Base-by-base conservation (phyloP, 2,797 vertebrate species). In the Neosalanx taihuensis region DNA sequence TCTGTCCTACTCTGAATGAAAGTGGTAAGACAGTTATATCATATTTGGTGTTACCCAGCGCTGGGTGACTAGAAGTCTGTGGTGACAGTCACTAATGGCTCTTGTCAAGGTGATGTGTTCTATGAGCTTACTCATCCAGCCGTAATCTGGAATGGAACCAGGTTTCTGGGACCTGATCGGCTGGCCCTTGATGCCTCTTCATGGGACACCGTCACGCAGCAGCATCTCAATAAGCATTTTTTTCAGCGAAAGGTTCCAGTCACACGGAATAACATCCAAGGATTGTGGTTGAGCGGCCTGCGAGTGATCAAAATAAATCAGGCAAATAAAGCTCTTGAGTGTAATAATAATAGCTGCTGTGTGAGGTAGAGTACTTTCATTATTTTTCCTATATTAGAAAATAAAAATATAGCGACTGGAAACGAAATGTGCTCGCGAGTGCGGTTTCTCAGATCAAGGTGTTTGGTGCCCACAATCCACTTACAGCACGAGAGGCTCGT, bases 151-250 rank as follows among this genome's bases (percentile, higher is more conserved):
- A 41, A 64, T 64, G 31, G 37, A 17, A 41, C 37, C 18, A 64
- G 13, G 33, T 37, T 41, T 35, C 20, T 64, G 3, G n/a, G 60
- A 26, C 33, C 31, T 15, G 15, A 17, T 63, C 6, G 4, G 30
- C 73, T 75, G 65, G 1, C 81, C 81, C 59, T 67, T 75, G 80
- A 78, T 70, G 71, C 49, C 72, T 76, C 49, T 76, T 41, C 37
- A 73, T 79, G 72, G 67, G 72, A 67, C 35, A 51, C 51, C 66
- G 33, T 69, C 31, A 37, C 23, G 18, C 15, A 64, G 59, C 18
- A 64, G 66, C 76, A 67, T 61, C 71, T 80, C 76, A 84, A 86
- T 83, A 80, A 82, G 77, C 72, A 74, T 75, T 80, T 89, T 85
- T 90, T 83, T 78, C 31, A 30, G 67, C 26, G 64, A 23, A 23